Percentiles rank a stretch among this genome's conserved stretches.
Conservation (phyloP, 2,888 invertebrate species). For the Gastracanthus pulcherrimus region DNA sequence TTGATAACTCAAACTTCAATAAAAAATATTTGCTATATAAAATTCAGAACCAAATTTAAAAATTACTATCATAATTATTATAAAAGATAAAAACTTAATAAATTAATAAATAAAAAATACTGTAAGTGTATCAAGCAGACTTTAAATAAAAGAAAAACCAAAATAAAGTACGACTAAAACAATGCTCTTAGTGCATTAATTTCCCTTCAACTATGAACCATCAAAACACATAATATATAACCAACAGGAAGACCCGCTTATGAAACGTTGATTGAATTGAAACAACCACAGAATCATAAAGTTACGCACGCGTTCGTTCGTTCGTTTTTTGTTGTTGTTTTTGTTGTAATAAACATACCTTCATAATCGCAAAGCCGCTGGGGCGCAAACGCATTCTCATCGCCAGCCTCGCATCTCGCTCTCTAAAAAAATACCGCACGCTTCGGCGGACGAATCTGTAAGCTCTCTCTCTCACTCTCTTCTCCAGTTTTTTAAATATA, state of each 20-base stretch:
- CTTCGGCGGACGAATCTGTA: slow-evolving; percentile 36
- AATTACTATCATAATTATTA: too few species aligned
- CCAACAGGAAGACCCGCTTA: slow-evolving; percentile 30
- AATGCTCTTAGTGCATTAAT: slow-evolving; percentile 26
- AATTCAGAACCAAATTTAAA: background rate
- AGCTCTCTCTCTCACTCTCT: slow-evolving; percentile 23
- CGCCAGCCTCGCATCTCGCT: slow-evolving; percentile 68
- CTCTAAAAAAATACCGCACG: slow-evolving; percentile 44
- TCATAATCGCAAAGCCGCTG: slow-evolving; percentile 73
- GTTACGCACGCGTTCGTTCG: slow-evolving; percentile 52
- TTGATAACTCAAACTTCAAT: background rate
- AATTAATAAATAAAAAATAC: background rate
- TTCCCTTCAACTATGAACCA: slow-evolving; percentile 2
- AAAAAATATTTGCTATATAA: background rate
- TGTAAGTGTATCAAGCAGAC: background rate
- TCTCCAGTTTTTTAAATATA: slow-evolving; percentile 21
- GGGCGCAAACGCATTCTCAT: slow-evolving; percentile 75
- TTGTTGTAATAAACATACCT: slow-evolving; percentile 71
- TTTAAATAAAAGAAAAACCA: background rate
- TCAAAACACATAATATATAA: slow-evolving; percentile 20
- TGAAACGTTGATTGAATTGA: slow-evolving; percentile 31
- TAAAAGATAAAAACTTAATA: slow-evolving; percentile 11
- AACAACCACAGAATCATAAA: slow-evolving; percentile 48
- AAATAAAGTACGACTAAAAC: slow-evolving; percentile 24
- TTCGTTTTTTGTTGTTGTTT: slow-evolving; percentile 23